Conservation (phyloP, 2,113 vertebrate genomes). For the Casuarius casuarius region DNA sequence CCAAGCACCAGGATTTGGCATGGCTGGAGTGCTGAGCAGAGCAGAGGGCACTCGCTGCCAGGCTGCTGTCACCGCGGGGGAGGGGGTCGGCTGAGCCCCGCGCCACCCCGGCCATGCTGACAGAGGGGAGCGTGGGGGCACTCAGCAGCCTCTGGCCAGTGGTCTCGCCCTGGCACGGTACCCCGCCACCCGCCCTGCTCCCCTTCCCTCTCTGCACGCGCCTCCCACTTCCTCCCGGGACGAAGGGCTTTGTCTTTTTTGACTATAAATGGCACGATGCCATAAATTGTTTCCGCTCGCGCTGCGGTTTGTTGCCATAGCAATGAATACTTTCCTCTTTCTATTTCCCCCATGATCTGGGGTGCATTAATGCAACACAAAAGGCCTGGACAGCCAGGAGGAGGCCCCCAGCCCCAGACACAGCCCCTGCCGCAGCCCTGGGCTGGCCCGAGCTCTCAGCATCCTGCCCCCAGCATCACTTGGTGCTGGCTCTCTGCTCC, state of each 20-base stretch:
- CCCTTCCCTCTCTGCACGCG: background rate
- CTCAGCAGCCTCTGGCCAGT: background rate
- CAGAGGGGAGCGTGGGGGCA: background rate
- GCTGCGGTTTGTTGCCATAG: slow-evolving; percentile 63
- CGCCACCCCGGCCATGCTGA: background rate
- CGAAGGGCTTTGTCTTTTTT: slow-evolving; percentile 26
- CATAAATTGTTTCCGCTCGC: slow-evolving; percentile 9
- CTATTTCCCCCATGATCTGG: slow-evolving; percentile 23
- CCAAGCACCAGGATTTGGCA: fast-evolving
- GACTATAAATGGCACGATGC: slow-evolving; percentile 40
- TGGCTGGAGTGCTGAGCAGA: background rate
- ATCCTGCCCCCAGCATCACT: too few species aligned
- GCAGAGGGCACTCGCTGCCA: too few species aligned
- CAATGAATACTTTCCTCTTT: slow-evolving; percentile 65
- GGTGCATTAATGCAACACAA: background rate
- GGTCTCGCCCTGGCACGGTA: background rate
- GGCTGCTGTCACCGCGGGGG: background rate
- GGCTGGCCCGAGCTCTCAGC: too few species aligned
- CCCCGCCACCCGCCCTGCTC: background rate
- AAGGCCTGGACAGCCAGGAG: fast-evolving
- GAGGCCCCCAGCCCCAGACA: background rate
- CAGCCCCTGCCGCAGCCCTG: background rate
- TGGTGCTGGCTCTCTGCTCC: too few species aligned
- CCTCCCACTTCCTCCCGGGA: slow-evolving; percentile 25
- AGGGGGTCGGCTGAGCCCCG: background rate